Evolutionary conservation across 2,888 invertebrate genomes (phyloP).

Genomic region (Dastarcus helophoroides): DNA sequence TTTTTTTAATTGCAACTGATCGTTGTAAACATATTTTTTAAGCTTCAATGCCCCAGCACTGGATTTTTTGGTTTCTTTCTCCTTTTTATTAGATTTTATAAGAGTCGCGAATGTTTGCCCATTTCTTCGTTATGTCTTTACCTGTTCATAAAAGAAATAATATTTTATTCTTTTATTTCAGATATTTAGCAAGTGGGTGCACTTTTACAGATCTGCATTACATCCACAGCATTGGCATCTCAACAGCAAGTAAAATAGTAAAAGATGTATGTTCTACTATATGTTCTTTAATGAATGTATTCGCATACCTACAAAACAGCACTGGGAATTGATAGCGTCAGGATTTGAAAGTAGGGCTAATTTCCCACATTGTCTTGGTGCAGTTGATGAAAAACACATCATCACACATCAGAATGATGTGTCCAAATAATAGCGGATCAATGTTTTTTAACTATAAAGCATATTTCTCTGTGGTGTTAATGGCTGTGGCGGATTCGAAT

Average conservation of each 20-base stretch:
- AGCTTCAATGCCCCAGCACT: not conserved
- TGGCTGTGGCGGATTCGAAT: constrained; percentile 5
- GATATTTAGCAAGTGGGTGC: too few species aligned
- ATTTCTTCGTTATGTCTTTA: not conserved
- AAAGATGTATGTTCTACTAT: constrained; percentile 2
- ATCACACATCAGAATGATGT: constrained; percentile 1
- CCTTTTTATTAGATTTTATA: constrained; percentile 1
- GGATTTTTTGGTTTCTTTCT: not conserved
- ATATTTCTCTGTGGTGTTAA: constrained; percentile 4
- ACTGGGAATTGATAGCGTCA: not conserved
- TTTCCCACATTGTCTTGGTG: constrained; percentile 7
- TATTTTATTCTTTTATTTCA: constrained; percentile 1
- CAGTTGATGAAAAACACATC: constrained; percentile 6
- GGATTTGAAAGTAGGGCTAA: constrained; percentile 1
- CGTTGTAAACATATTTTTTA: constrained; percentile 2
- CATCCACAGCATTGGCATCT: too few species aligned
- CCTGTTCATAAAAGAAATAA: not conserved
- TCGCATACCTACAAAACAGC: too few species aligned
- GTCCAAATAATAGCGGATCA: constrained; percentile 5
- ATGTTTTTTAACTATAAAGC: constrained; percentile 5
- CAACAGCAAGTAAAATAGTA: constrained; percentile 5
- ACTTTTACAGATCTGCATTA: too few species aligned
- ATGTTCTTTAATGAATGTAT: too few species aligned
- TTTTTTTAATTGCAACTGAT: not conserved
- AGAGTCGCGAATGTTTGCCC: not conserved